Evolutionary conservation across 92 coral and sea anemone species (phyloP), one percentile per base, ranked within the genome.

Genomic region (Parazoanthus swiftii): DNA sequence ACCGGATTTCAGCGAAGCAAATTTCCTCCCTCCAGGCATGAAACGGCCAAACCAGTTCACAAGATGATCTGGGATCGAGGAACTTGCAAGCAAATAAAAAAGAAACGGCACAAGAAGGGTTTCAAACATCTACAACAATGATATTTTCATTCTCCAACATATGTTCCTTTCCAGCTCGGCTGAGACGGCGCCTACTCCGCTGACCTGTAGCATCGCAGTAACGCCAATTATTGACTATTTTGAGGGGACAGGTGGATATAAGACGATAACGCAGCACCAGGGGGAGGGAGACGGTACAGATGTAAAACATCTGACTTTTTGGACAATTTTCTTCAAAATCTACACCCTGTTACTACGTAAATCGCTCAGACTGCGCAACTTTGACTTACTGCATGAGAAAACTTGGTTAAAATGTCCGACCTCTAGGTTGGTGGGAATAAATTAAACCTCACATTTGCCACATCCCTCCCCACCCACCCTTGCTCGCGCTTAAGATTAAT

Each of bases 21-120:
- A 89, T 91, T 94, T 95, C 86, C 98, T 94, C 81, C 97, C 98
- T 85, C 96, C 98, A 92, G 99, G 98, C 99, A 97, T 97, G 90
- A 97, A 97, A 95, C 92, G 92, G 90, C 91, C 85, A 73, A 86
- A 90, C 92, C 94, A 91, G 89, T 85, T 76, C 81, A 80, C 86
- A 77, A 91, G 89, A 76, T 91, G 89, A 90, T 91, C 88, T 90
- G 88, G 88, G 68, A 91, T 84, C 83, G 91, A 91, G 88, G 93
- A 93, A 85, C 89, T 89, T 85, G 94, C 92, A 74, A 94, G 89
- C 91, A 93, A 89, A 85, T 88, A 89, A 56, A 90, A 81, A 79
- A 90, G 63, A 86, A 89, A 88, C 88, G 92, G 85, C 76, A 91
- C 89, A 71, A 88, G 91, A 66, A 87, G 89, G 86, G 84, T 89